Base-by-base conservation (phyloP, 2,888 invertebrate species). In the Cistogaster globosa region DNA sequence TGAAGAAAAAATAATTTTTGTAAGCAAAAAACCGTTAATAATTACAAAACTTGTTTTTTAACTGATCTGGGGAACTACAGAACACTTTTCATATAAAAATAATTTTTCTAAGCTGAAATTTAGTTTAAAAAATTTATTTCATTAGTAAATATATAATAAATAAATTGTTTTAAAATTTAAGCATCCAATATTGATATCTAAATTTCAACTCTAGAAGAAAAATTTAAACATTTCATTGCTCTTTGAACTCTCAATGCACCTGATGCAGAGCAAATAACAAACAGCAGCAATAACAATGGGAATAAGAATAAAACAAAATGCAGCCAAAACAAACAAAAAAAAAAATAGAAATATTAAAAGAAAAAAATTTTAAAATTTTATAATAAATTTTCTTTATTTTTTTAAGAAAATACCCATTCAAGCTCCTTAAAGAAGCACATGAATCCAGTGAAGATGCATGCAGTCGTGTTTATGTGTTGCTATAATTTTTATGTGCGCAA, bases 191-290 rank as follows among this genome's bases (percentile, higher is more conserved):
- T 48, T n/a, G 45, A 48, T 48, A 48, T n/a, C 42, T 53, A 36
- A 42, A 45, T 20, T 32, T 42, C 38, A 7, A n/a, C 1, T 51
- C 8, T 62, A 14, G 62, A 22, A 67, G 3, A 6, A 18, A 38
- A 76, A 51, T 20, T 51, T 36, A 2, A 42, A 74, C 8, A 68
- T 60, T 80, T 81, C 81, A 84, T 77, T 77, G 81, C 71, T 81
- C 84, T 84, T 81, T 84, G 81, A 84, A 84, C 84, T 84, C 76
- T 79, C 20, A 36, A 62, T 75, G 58, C 71, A 84, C 79, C 79
- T 76, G 84, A 71, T 80, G 65, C 42, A 57, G 48, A 57, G 7
- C 14, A 65, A 65, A 65, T 42, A 71, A 5, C 20, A 57, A 76
- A 58, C 16, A 75, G 12, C 53, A 74, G 42, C 48, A 45, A 65